Base-by-base conservation (phyloP, 2,888 invertebrate genomes). In the Agrenia bidenticulata region DNA sequence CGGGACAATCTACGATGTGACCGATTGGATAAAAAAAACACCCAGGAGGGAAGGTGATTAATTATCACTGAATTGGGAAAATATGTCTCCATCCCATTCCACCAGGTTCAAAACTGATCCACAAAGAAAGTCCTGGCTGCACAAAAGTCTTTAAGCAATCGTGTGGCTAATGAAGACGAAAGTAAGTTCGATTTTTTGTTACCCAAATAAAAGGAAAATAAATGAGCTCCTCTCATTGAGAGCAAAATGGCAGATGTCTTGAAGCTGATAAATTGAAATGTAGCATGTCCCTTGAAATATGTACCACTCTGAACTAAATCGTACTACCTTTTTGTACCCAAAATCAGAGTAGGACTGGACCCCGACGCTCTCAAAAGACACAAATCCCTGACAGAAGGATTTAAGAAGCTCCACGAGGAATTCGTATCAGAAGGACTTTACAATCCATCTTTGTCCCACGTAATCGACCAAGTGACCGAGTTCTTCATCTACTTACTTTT, bases 1-100 rank as follows among this genome's bases (percentile, higher is more conserved):
- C 17, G 51, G 51, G 15, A 51, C 19, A 23, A 23, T 23, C 51
- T 51, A 51, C 23, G 51, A 51, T 23, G 51, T 51, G 21, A 51
- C 51, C 2, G 4, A 23, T 23, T 51, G 51, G 51, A 21, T 19
- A 7, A 17, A 51, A n/a, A 51, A 23, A 15, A 15, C 51, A 51
- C 51, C 51, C 51, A 5, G 51, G 51, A 51, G 51, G 51, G 13
- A 51, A 24, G 21, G 51, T 51, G 15, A 51, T 51, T 51, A 51
- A 51, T 51, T 51, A 51, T 23, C 51, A 51, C 51, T 9, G 51
- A 51, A 51, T 51, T 23, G 7, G 51, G 51, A 4, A 23, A 51
- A 51, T 17, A 51, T 51, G 51, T 23, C 17, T 19, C 51, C 51
- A 51, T 51, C 23, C 51, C 51, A 13, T 51, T 51, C 21, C 51